Evolutionary conservation across 2,113 vertebrate species (phyloP).

Genomic region (Ellobius talpinus): DNA sequence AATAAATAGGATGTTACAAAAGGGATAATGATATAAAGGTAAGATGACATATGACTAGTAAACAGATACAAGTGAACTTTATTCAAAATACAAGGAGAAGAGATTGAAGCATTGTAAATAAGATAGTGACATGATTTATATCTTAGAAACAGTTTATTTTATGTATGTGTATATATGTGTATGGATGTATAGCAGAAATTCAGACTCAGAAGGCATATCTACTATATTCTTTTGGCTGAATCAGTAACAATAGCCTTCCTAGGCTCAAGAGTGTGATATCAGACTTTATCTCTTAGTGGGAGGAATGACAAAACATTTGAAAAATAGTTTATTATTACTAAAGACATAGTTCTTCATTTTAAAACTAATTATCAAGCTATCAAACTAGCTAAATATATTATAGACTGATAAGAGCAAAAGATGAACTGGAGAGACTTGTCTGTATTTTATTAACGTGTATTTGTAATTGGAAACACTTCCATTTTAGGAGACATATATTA

Average conservation of each 20-base stretch:
- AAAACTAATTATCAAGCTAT: background rate
- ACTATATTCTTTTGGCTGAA: background rate
- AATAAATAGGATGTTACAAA: background rate
- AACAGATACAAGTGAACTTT: slow-evolving; percentile 21
- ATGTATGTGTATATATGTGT: too few relatives aligned
- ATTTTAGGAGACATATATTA: background rate
- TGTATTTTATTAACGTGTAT: slow-evolving; percentile 20
- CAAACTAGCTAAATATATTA: background rate
- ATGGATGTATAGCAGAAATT: background rate
- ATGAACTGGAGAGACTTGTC: background rate
- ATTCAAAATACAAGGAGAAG: slow-evolving; percentile 15
- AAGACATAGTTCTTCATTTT: background rate
- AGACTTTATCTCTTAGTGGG: background rate
- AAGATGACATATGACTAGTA: background rate
- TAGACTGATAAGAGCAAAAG: background rate
- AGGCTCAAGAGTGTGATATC: background rate
- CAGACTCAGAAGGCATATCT: background rate
- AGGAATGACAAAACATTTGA: background rate
- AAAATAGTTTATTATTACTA: background rate
- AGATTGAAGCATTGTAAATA: background rate
- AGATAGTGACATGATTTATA: background rate
- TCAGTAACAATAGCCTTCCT: background rate
- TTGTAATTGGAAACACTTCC: background rate
- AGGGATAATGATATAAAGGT: background rate
- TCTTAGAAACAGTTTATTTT: background rate